Percentiles rank a stretch among this genome's conserved stretches.
Evolutionary conservation across 2,888 invertebrate genomes (phyloP).

Genomic region (Volucella inanis): DNA sequence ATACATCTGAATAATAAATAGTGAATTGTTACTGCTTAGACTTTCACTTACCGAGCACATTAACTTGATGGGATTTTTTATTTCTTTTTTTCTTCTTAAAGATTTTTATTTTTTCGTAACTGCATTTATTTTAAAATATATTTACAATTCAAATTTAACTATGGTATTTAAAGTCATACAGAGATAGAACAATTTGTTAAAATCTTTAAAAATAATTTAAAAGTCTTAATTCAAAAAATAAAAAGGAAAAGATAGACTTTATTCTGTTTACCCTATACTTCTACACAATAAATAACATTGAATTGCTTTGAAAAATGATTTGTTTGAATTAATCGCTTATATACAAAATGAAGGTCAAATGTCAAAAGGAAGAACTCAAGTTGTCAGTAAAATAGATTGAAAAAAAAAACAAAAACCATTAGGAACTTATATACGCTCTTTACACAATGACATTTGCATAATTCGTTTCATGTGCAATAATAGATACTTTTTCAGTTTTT

Average conservation of each 20-base stretch:
- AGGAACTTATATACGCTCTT: conserved; percentile 78
- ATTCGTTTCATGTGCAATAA: conserved; percentile 56
- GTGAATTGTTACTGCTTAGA: conserved; percentile 65
- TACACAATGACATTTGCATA: conserved; percentile 51
- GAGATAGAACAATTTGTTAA: conserved; percentile 63
- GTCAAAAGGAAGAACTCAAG: conserved; percentile 1
- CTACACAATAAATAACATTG: conserved; percentile 70
- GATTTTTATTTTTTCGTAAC: background rate
- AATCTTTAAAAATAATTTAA: conserved; percentile 55
- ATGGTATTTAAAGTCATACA: conserved; percentile 62
- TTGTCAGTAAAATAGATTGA: conserved; percentile 26
- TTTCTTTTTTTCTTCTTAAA: conserved; percentile 7
- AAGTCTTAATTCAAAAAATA: conserved; percentile 36
- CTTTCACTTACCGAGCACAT: conserved; percentile 56
- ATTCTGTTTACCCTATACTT: conserved; percentile 36
- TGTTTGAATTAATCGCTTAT: conserved; percentile 80
- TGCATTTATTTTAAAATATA: conserved; percentile 45
- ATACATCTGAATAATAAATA: conserved; percentile 73
- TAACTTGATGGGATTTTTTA: conserved; percentile 69
- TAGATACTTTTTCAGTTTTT: background rate
- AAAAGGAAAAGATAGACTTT: conserved; percentile 1
- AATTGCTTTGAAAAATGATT: conserved; percentile 33
- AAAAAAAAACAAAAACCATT: conserved; percentile 58
- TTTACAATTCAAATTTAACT: conserved; percentile 71
- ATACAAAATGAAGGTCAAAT: conserved; percentile 37